Base-by-base conservation (phyloP, 2,113 vertebrate genomes). In the Notothenia coriiceps region DNA sequence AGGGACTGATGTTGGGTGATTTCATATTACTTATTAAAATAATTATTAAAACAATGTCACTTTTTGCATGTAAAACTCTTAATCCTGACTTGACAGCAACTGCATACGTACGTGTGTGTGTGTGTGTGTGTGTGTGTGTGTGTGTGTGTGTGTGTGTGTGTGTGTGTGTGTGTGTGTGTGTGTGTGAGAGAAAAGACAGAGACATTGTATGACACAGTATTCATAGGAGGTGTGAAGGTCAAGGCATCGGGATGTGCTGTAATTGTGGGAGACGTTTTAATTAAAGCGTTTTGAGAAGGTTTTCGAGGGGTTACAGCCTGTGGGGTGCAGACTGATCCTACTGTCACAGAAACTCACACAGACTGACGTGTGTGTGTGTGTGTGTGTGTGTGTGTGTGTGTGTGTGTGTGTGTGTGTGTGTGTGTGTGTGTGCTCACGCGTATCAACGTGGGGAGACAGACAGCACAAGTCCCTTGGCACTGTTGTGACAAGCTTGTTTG, bases 231-330 rank as follows among this genome's bases (percentile, higher is more conserved):
- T 90, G 89, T 88, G 89, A 93, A 93, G 92, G 92, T 94, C 93
- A 92, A 78, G 73, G 84, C 82, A 72, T 90, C 44, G 46, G 78
- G 86, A 90, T 83, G 89, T 89, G 89, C 88, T 87, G 82, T 92
- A 94, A 94, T 94, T 92, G 90, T 81, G 43, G 82, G 82, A 91
- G 93, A 93, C 92, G n/a, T 92, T 94, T 94, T 94, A 93, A 94
- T 94, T 92, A 94, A 94, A 92, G 72, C 60, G 2, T 90, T 92
- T 90, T 88, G 86, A 88, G 90, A 87, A 85, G 92, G 85, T 86
- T 92, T 89, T 80, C 78, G 13, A 77, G 71, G 80, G 91, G 92
- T 94, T 92, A 83, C 59, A 89, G 85, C 91, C 89, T 85, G 77
- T 74, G 63, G 69, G 88, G 70, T 83, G 60, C 64, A 77, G 69